Percentiles rank a stretch among this genome's conserved stretches.
Conservation (phyloP, 2,888 invertebrate species). For the Chrysopilus asiliformis region DNA sequence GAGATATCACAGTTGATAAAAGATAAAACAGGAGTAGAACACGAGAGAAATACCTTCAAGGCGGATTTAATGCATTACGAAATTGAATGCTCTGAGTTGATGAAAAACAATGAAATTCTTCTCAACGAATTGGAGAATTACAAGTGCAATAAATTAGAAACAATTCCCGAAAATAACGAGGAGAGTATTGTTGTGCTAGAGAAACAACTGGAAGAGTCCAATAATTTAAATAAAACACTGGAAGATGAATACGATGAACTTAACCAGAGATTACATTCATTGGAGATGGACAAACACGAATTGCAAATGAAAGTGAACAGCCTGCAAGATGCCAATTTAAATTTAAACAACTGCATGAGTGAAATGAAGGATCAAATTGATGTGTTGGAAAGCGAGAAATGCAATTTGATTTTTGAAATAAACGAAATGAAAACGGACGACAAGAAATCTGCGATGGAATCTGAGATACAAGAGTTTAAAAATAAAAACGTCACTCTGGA, state of each 20-base stretch:
- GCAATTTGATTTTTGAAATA: slow-evolving; percentile 24
- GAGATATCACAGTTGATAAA: slow-evolving; percentile 34
- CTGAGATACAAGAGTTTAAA: slow-evolving; percentile 16
- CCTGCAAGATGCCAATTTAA: slow-evolving; percentile 22
- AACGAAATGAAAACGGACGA: slow-evolving; percentile 23
- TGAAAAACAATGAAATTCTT: slow-evolving; percentile 57
- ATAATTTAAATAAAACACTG: slow-evolving; percentile 43
- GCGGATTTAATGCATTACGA: slow-evolving; percentile 40
- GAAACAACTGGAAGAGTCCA: slow-evolving; percentile 49
- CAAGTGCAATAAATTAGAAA: slow-evolving; percentile 47
- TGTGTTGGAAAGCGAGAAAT: slow-evolving; percentile 23
- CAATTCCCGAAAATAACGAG: slow-evolving; percentile 59
- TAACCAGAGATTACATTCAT: slow-evolving; percentile 40
- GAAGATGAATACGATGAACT: slow-evolving; percentile 46
- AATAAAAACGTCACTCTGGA: slow-evolving; percentile 21
- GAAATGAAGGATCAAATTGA: slow-evolving; percentile 23
- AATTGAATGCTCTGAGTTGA: slow-evolving; percentile 50
- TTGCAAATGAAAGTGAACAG: slow-evolving; percentile 25
- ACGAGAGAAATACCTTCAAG: slow-evolving; percentile 39
- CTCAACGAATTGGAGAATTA: slow-evolving; percentile 49
- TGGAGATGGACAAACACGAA: slow-evolving; percentile 22
- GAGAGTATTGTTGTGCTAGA: slow-evolving; percentile 51
- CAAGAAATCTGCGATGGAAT: slow-evolving; percentile 17
- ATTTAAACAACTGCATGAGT: too few species aligned
- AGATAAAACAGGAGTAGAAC: slow-evolving; percentile 41